Base-by-base conservation (phyloP, 2,888 invertebrate species). In the Rapana venosa region DNA sequence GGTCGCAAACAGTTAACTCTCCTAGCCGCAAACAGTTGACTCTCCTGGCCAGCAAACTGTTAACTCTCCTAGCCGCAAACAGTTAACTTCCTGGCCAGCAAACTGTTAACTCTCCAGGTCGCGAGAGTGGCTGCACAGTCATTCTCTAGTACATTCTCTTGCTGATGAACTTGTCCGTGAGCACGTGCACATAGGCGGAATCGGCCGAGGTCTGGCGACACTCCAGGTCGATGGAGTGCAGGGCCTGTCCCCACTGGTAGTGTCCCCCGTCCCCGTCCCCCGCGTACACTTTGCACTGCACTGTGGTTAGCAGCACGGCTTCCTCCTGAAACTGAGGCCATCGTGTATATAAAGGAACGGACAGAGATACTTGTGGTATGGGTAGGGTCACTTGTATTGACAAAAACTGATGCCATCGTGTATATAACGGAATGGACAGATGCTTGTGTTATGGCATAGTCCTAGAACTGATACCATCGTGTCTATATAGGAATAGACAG, bases 221-320 rank as follows among this genome's bases (percentile, higher is more conserved):
- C n/a, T 88, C 66, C 26, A 88, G 35, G 56, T 88, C 88, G 8
- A 88, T 83, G 36, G 81, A 79, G 66, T 81, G 88, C 15, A 88
- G 83, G 22, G 88, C 26, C n/a, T 88, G 88, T 1, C 88, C 88
- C 88, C 88, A 88, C 83, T 83, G 88, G 79, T 79, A 88, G 35
- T 88, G 88, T 0, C 83, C 61, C 56, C 88, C 88, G 36, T 81
- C 81, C 81, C 83, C 88, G 8, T 88, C 88, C 32, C 83, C 88
- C 22, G 88, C 61, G 83, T 88, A 88, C 61, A 88, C 61, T 56
- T 88, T 88, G 81, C 88, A 88, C 66, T 88, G 88, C 66, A 88
- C 81, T 26, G 81, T 83, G 61, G 83, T 36, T 35, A 88, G 32
- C 79, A 88, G 20, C 32, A 66, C 22, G n/a, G 56, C 35, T 35